Evolutionary conservation across 2,888 invertebrate genomes (phyloP), one percentile per base, ranked within the genome.

Genomic region (Eutolmus rufibarbis): DNA sequence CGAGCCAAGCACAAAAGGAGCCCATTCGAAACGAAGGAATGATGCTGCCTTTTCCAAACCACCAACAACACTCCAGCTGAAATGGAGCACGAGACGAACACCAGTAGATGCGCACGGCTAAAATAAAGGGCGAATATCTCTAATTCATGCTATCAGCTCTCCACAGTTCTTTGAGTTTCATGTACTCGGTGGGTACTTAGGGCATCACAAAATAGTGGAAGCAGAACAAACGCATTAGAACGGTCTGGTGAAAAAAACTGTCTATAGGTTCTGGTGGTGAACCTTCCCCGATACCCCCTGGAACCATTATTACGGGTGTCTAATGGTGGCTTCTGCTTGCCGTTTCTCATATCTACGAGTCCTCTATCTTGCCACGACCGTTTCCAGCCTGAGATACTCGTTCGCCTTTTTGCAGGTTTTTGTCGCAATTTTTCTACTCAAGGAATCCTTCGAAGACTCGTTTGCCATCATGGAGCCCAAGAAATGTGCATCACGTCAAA

Each of bases 51-150:
- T 37, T 82, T 57, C 40, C 31, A 82, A 57, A 57, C 4, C 56
- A 23, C 37, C 40, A 46, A 78, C 76, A 79, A 37, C 51, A 79
- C 51, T 14, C n/a, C 31, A 31, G 5, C 51, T 46, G 79, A 79
- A 79, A 56, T 79, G 79, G 79, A 79, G 79, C 51, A 46, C 51
- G 16, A 79, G 79, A 7, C 76, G 76, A 34, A 9, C 28, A 19
- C 31, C 76, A 76, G n/a, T 16, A 76, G 76, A 16, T 5, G 40
- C 40, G 9, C 14, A 2, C 34, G 16, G 79, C 37, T 82, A 82
- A 82, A 82, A 82, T 82, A 82, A 82, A 82, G 40, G 56, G 82
- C 82, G 66, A 82, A 56, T 82, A 40, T 82, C 66, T 82, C 66
- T 82, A 82, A 82, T 56, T 82, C 82, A 40, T 82, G 82, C 66